A percentile compares a stretch with the other conserved stretches of the same genome.
phyloP scores from a whole-genome alignment of 23 tunicate species.

The Halocynthia aurantium region DNA sequence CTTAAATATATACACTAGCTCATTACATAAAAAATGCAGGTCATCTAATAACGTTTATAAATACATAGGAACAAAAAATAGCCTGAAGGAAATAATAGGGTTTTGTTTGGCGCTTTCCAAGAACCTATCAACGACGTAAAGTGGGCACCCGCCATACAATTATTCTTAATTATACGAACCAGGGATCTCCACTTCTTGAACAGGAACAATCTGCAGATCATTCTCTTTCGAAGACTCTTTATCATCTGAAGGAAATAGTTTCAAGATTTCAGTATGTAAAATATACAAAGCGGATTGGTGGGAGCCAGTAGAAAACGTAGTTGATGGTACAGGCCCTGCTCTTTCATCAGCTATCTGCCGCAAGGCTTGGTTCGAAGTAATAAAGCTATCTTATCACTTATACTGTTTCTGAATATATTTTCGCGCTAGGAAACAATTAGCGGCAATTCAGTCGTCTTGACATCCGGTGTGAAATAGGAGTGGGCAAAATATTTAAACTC shows the following conservation, averaged over 20 bases:
- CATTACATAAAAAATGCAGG: no score
- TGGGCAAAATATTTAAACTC: background rate
- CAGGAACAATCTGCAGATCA: slow-evolving; percentile 69
- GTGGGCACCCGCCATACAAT: background rate
- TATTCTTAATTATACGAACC: slow-evolving; percentile 18
- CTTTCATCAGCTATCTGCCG: background rate
- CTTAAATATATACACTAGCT: no score
- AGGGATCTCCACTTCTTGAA: slow-evolving; percentile 68
- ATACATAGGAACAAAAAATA: background rate
- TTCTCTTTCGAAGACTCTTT: slow-evolving; percentile 30
- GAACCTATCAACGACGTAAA: background rate
- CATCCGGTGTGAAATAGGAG: background rate
- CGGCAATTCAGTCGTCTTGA: background rate
- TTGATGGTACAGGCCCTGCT: no score
- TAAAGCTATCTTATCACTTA: no score
- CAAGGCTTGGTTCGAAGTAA: background rate
- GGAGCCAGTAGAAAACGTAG: no score
- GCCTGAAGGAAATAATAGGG: no score
- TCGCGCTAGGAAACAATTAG: background rate
- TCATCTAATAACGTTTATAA: no score
- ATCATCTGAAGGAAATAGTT: background rate
- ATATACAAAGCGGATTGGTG: no score
- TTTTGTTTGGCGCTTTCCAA: background rate
- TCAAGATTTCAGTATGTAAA: no score
- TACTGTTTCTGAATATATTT: no score